Conservation (phyloP, 1,140 invertebrate species). For the Papilio xuthus region DNA sequence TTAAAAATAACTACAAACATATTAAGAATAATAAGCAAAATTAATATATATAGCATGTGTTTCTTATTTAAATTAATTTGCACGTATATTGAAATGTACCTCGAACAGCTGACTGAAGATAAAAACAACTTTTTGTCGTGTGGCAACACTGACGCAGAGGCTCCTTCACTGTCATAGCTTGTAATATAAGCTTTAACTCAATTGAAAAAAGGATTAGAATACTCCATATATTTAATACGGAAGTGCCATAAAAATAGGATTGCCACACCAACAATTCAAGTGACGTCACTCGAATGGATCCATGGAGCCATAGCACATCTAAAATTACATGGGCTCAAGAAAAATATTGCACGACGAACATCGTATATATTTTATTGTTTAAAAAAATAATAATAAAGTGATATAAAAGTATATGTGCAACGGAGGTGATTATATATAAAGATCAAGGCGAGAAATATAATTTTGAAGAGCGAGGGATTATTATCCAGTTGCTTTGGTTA, state of each 20-base stretch:
- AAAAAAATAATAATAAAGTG: conserved; percentile 60
- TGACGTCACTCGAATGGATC: conserved; percentile 74
- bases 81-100: conserved; percentile 42
- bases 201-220: conserved; percentile 62
- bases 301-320: conserved; percentile 72
- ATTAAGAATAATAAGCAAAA: not conserved
- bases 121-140: conserved; percentile 46
- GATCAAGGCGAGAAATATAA: conserved; percentile 46
- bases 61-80: not conserved
- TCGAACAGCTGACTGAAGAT: conserved; percentile 36
- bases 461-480: conserved; percentile 50
- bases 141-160: conserved; percentile 54
- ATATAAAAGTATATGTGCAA: conserved; percentile 57
- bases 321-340: conserved; percentile 76
- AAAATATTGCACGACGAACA: conserved; percentile 67
- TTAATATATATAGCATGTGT: not conserved
- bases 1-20: not conserved
- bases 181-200: conserved; percentile 66
- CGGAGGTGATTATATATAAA: conserved; percentile 60
- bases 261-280: conserved; percentile 78
- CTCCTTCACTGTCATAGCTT: conserved; percentile 50
- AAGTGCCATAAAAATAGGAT: conserved; percentile 79
- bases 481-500: conserved; percentile 64
- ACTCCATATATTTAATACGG: conserved; percentile 64
- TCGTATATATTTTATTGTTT: conserved; percentile 67